Conservation (phyloP, 2,888 invertebrate species). For the Herminia tarsipennalis region DNA sequence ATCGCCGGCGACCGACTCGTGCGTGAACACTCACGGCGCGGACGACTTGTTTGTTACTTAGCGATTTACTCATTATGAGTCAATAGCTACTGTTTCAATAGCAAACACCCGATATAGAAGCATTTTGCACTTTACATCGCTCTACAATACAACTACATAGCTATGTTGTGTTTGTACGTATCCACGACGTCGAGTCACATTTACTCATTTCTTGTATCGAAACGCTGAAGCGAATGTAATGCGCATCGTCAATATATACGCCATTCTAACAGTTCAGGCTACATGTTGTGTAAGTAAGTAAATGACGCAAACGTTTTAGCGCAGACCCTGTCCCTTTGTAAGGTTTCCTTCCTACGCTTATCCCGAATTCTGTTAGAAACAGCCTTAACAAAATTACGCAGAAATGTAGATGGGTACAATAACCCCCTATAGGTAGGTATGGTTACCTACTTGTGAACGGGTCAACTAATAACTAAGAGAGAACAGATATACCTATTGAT, state of each 20-base stretch:
- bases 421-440: too few relatives aligned
- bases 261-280: conserved; percentile 26
- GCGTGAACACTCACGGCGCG: conserved; percentile 64
- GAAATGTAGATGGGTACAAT: neutral
- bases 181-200: conserved; percentile 7
- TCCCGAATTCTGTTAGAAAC: conserved; percentile 4
- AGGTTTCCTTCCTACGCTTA: conserved; percentile 6
- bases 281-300: conserved; percentile 32
- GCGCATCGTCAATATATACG: conserved; percentile 21
- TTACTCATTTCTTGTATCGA: conserved; percentile 21
- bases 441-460: too few relatives aligned
- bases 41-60: conserved; percentile 66
- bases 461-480: too few relatives aligned
- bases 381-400: neutral
- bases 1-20: conserved; percentile 59
- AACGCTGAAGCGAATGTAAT: conserved; percentile 29
- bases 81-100: conserved; percentile 57
- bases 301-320: conserved; percentile 30
- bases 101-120: conserved; percentile 48
- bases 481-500: neutral
- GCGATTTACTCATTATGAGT: conserved; percentile 64
- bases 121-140: conserved; percentile 36
- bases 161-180: conserved; percentile 13
- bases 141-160: conserved; percentile 1
- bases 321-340: conserved; percentile 2